A percentile compares a stretch with the other conserved stretches of the same genome.
These are phyloP conservation scores for Agrenia bidenticulata DNA, from an alignment of 2,888 invertebrate genomes.

Conservation along the genomic window DNA sequence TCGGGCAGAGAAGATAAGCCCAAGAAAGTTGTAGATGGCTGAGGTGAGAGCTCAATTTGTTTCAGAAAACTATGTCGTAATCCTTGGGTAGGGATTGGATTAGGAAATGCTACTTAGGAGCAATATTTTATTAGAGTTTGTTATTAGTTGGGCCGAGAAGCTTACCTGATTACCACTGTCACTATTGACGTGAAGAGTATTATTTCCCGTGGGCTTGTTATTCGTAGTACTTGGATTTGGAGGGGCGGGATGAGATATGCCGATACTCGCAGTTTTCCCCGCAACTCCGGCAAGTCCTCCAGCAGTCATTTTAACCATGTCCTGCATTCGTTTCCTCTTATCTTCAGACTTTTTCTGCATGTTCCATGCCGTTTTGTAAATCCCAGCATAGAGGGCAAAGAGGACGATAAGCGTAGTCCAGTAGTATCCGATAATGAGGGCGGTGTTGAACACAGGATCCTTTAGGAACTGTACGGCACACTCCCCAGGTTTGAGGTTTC, in stretches of 20 bases:
- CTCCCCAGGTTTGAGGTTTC: slow-evolving; percentile 76
- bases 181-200: slow-evolving; percentile 47
- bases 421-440: slow-evolving; percentile 93
- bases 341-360: slow-evolving; percentile 97
- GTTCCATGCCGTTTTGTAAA: slow-evolving; percentile 94
- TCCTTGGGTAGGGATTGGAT: too few relatives aligned
- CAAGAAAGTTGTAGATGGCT: too few relatives aligned
- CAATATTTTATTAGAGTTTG: too few relatives aligned
- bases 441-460: slow-evolving; percentile 95
- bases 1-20: too few relatives aligned
- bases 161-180: slow-evolving; percentile 15
- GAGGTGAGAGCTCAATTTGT: not conserved
- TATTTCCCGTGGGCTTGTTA: slow-evolving; percentile 57
- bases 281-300: slow-evolving; percentile 77
- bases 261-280: slow-evolving; percentile 69
- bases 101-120: too few relatives aligned
- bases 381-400: slow-evolving; percentile 92
- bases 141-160: not conserved
- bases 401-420: slow-evolving; percentile 96
- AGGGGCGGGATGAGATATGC: slow-evolving; percentile 73
- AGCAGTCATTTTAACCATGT: slow-evolving; percentile 86
- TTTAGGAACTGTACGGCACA: slow-evolving; percentile 97
- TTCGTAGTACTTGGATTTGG: slow-evolving; percentile 70
- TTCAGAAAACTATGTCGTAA: not conserved
- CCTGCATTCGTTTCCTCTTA: slow-evolving; percentile 92